phyloP scores from a whole-genome alignment of 2,113 vertebrate species.

The Salvator merianae region DNA sequence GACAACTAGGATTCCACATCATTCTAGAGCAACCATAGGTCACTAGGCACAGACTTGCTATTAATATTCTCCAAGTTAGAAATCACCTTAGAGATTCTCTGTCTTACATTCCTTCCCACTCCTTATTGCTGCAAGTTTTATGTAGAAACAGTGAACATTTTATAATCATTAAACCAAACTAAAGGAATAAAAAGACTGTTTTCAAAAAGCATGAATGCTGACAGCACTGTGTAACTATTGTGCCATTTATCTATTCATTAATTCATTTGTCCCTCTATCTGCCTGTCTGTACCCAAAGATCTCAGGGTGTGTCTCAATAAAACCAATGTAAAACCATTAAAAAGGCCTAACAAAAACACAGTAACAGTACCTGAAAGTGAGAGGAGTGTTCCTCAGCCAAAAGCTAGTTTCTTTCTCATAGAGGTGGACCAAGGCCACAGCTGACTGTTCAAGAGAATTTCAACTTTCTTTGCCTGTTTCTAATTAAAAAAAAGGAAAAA shows the following conservation, averaged over 20 bases:
- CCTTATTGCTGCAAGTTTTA: background rate
- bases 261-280: too few relatives aligned
- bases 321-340: too few relatives aligned
- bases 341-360: too few relatives aligned
- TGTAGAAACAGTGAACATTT: background rate
- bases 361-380: too few relatives aligned
- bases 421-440: conserved; percentile 31
- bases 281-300: too few relatives aligned
- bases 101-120: background rate
- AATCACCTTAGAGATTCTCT: background rate
- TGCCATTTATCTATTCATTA: background rate
- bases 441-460: conserved; percentile 62
- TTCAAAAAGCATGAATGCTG: background rate
- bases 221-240: background rate
- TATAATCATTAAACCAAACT: background rate
- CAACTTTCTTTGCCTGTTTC: conserved; percentile 65
- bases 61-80: background rate
- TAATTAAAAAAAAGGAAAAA: conserved; percentile 64
- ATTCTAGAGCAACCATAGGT: background rate
- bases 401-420: conserved; percentile 22
- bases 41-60: background rate
- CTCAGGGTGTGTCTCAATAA: too few relatives aligned
- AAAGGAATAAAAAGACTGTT: background rate
- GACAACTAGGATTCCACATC: background rate
- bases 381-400: too few relatives aligned